phyloP scores from a whole-genome alignment of 2,797 vertebrate species.

The Triplophysa yarkandensis region DNA sequence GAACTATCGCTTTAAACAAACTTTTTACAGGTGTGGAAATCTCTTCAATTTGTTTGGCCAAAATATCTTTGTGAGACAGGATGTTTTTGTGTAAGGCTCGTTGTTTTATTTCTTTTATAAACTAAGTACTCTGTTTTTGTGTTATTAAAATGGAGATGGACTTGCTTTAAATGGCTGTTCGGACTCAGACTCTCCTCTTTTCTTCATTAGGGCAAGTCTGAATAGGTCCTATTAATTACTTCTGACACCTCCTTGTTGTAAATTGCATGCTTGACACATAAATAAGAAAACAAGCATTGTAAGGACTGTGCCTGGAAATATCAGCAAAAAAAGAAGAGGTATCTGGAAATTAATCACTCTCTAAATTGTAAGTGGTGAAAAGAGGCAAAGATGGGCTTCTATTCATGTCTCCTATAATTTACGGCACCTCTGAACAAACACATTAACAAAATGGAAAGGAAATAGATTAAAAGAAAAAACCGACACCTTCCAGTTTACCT shows the following conservation, averaged over 20 bases:
- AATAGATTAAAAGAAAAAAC: conserved; percentile 19
- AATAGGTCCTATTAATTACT: conserved; percentile 58
- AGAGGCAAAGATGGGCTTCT: conserved; percentile 62
- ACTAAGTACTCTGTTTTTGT: too few relatives aligned
- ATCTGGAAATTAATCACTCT: conserved; percentile 73
- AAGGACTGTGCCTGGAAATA: conserved; percentile 44
- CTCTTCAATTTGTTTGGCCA: too few relatives aligned
- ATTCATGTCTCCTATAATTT: conserved; percentile 65
- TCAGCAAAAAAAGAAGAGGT: conserved; percentile 64
- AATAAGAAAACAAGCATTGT: conserved; percentile 46
- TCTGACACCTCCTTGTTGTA: conserved; percentile 50
- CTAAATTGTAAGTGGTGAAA: conserved; percentile 63
- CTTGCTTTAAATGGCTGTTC: conserved; percentile 38
- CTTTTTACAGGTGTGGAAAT: too few relatives aligned
- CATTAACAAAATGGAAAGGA: conserved; percentile 47
- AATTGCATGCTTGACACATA: conserved; percentile 51
- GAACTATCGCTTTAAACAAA: too few relatives aligned
- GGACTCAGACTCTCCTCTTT: neutral
- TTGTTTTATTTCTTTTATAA: neutral
- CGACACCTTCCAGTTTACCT: conserved; percentile 57
- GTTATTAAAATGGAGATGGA: conserved; percentile 13
- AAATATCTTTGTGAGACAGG: neutral
- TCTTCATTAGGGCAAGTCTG: conserved; percentile 43
- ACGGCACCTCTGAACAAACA: conserved; percentile 57
- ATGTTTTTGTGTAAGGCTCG: neutral